Evolutionary conservation across 2,113 vertebrate species (phyloP).

Genomic region (Ptilorrhoa leucosticta): DNA sequence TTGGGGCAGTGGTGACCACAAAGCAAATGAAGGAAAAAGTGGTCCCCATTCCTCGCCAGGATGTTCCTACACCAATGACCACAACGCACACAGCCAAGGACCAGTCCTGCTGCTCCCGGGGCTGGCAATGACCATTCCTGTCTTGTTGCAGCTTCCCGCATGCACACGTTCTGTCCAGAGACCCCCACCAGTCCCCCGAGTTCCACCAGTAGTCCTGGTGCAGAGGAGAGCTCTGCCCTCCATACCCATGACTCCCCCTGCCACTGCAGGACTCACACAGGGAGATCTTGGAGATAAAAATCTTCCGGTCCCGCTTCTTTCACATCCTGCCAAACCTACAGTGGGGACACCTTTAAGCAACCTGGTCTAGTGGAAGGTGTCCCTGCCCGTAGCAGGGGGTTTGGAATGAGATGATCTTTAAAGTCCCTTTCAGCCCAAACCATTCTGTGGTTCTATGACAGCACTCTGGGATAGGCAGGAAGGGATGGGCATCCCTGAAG

Average conservation of each 20-base stretch:
- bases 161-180: not conserved
- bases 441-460: not conserved
- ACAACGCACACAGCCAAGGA: accelerated
- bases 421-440: not conserved
- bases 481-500: not conserved
- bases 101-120: not conserved
- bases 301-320: accelerated
- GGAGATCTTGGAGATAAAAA: not conserved
- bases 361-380: not conserved
- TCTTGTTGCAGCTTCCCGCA: not conserved
- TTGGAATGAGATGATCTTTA: not conserved
- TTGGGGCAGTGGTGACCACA: not conserved
- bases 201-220: not conserved
- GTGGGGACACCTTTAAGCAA: not conserved
- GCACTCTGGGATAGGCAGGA: not conserved
- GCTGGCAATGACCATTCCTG: accelerated
- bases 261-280: not conserved
- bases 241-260: accelerated
- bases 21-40: not conserved
- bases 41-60: accelerated
- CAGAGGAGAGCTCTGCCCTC: not conserved
- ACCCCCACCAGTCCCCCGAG: accelerated
- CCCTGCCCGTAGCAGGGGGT: accelerated
- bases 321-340: not conserved
- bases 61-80: not conserved